Evolutionary conservation across 2,797 vertebrate genomes (phyloP), one percentile per base, ranked within the genome.

Genomic region (Mormyrus proboscirostris): DNA sequence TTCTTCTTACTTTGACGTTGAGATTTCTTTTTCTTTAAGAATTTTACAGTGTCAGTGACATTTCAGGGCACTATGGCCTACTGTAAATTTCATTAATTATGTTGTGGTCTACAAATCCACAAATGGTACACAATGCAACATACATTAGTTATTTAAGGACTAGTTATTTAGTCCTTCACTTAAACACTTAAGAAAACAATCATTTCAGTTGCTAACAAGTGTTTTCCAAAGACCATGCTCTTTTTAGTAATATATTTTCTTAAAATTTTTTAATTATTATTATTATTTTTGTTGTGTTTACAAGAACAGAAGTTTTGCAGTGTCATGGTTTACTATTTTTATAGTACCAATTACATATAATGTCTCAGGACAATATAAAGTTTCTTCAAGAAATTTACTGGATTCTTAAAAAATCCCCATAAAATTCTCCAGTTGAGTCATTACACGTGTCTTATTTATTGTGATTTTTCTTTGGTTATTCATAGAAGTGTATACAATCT

Each of bases 31-130:
- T 4, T 47, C 51, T 55, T 4, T 9, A 29, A 44, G 14, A 22
- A 73, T 59, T 86, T 65, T 38, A 73, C 84, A 29, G 44, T 73
- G 19, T 47, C 6, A 50, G 65, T 86, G 82, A 89, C 83, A 89
- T 84, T 33, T 33, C 88, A 73, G 29, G 9, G 44, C 29, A 86
- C 55, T 33, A 6, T 33, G 4, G 55, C 83, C 16, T 59, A 44
- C 65, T 89, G 88, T 86, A 86, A 89, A 51, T 86, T 53, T 19
- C 47, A 89, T 89, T 65, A 51, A 86, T 86, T 44, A 62, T 59
- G n/a, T 55, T 10, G n/a, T 38, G 14, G 79, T 44, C 3, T 16
- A 19, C 41, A n/a, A 47, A 86, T 86, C 51, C 7, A 29, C 53
- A 22, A 41, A 57, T 44, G 33, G 10, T 57, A 82, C 88, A 41